A percentile compares a stretch with the other conserved stretches of the same genome.
phyloP scores from a whole-genome alignment of 2,888 invertebrate species.

The Arge pagana region DNA sequence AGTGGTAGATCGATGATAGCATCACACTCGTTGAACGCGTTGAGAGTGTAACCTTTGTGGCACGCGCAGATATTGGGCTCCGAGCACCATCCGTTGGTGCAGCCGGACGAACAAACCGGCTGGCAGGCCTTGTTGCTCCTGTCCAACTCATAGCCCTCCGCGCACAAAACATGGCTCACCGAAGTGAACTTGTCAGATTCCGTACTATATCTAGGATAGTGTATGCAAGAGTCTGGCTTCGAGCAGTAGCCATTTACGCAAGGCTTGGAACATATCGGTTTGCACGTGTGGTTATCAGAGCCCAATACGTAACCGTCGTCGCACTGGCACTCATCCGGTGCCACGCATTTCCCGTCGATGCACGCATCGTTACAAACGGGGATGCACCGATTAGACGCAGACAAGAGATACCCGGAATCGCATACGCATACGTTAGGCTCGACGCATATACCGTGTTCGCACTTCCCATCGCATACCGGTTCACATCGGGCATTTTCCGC shows the following conservation, averaged over 20 bases:
- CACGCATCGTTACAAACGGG: constrained; percentile 59
- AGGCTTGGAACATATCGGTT: constrained; percentile 27
- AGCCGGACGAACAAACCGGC: constrained; percentile 44
- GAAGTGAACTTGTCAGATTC: constrained; percentile 20
- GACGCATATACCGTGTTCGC: neutral
- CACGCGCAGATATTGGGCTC: constrained; percentile 51
- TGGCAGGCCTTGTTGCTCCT: constrained; percentile 34
- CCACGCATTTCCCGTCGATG: constrained; percentile 49
- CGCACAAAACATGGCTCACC: constrained; percentile 48
- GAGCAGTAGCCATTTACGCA: constrained; percentile 56
- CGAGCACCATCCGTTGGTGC: constrained; percentile 50
- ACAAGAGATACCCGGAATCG: too few relatives aligned
- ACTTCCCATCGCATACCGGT: neutral
- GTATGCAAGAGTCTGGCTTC: constrained; percentile 54
- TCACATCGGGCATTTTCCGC: neutral
- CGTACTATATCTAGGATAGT: constrained; percentile 35
- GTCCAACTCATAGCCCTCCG: constrained; percentile 19
- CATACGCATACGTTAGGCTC: too few relatives aligned
- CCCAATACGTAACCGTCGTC: constrained; percentile 55
- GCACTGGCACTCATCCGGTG: constrained; percentile 53
- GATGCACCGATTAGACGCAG: too few relatives aligned
- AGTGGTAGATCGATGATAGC: constrained; percentile 31
- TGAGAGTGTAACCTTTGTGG: constrained; percentile 33
- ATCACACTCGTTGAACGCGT: constrained; percentile 31
- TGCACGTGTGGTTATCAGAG: constrained; percentile 39